phyloP scores from a whole-genome alignment of 2,888 invertebrate genomes.

The Pammene fasciana region DNA sequence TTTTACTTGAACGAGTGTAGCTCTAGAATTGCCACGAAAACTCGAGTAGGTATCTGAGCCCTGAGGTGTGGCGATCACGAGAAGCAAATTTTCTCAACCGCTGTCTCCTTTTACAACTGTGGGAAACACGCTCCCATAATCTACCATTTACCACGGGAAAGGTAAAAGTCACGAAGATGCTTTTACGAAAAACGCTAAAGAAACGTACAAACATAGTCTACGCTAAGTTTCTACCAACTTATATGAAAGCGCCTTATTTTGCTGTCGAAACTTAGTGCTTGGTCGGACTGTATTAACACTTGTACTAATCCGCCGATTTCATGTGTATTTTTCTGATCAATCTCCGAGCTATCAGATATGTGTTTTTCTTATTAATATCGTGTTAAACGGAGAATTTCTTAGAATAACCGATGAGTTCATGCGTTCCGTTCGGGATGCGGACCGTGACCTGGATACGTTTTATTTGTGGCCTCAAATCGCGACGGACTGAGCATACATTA shows the following conservation, averaged over 20 bases:
- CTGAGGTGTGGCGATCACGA: constrained; percentile 36
- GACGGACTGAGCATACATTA: constrained; percentile 47
- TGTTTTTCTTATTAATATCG: too few relatives aligned
- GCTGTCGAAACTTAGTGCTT: too few relatives aligned
- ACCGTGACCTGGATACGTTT: constrained; percentile 75
- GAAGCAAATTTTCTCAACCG: constrained; percentile 43
- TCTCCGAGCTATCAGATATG: too few relatives aligned
- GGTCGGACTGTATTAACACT: too few relatives aligned
- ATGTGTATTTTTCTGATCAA: too few relatives aligned
- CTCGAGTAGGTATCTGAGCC: too few relatives aligned
- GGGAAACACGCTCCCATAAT: constrained; percentile 51
- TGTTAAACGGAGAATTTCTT: constrained; percentile 28
- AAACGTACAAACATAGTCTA: neutral
- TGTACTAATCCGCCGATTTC: too few relatives aligned
- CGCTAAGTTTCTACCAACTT: too few relatives aligned
- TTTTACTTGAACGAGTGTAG: too few relatives aligned
- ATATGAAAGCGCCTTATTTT: too few relatives aligned
- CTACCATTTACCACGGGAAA: constrained; percentile 50
- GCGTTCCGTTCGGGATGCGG: constrained; percentile 59
- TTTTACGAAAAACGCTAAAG: constrained; percentile 22
- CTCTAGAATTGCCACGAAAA: too few relatives aligned
- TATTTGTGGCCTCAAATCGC: constrained; percentile 69
- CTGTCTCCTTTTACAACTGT: constrained; percentile 45
- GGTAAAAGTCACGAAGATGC: constrained; percentile 48
- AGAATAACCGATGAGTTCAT: constrained; percentile 38